Evolutionary conservation across 2,797 vertebrate genomes (phyloP).

Genomic region (Myotis myotis): DNA sequence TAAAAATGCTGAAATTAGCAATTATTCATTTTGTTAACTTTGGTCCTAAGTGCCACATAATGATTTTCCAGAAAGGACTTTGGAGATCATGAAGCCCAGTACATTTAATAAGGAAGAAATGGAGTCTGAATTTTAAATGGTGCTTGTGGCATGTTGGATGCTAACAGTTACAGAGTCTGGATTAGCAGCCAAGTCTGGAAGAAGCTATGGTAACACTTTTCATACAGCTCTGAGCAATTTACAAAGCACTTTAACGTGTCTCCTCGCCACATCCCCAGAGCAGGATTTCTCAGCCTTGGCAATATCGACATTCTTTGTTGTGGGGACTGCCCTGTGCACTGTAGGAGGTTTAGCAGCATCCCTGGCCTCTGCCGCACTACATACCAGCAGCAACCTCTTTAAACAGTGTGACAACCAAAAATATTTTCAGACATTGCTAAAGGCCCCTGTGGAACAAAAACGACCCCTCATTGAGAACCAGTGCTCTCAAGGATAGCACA

Average conservation of each 20-base stretch:
- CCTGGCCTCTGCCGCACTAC: neutral
- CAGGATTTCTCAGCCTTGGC: neutral
- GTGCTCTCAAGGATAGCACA: neutral
- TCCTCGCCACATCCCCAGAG: neutral
- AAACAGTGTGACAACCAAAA: neutral
- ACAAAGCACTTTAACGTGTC: neutral
- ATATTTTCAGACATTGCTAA: neutral
- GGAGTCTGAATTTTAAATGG: neutral
- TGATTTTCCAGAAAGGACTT: neutral
- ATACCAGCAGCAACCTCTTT: neutral
- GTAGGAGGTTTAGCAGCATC: neutral
- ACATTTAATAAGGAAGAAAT: neutral
- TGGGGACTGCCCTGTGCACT: too few relatives aligned
- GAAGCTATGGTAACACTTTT: neutral
- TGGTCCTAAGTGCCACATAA: neutral
- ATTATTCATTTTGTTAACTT: neutral
- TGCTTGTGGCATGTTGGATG: neutral
- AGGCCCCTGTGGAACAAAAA: fast-evolving
- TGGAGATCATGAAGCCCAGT: neutral
- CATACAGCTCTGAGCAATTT: neutral
- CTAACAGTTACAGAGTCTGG: neutral
- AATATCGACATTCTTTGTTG: neutral
- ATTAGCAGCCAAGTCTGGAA: neutral
- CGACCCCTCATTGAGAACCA: neutral
- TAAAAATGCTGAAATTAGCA: conserved; percentile 31